Evolutionary conservation across 2,888 invertebrate species (phyloP).

Genomic region (Protophormia terraenovae): DNA sequence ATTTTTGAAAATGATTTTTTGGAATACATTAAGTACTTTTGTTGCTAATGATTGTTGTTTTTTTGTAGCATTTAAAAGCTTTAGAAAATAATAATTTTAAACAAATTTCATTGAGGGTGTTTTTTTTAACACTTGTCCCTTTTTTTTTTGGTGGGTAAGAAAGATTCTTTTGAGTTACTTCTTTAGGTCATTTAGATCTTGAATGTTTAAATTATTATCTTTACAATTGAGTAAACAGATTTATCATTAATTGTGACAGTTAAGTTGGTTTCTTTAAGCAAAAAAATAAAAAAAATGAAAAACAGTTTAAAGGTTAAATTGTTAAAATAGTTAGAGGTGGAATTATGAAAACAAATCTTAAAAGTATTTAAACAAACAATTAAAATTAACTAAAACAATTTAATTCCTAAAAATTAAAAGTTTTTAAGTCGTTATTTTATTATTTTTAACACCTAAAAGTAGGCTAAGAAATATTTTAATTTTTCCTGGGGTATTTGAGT

Average conservation of each 20-base stretch:
- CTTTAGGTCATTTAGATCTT: background rate
- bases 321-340: background rate
- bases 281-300: conserved; percentile 11
- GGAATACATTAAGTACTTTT: conserved; percentile 48
- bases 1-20: conserved; percentile 38
- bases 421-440: no score
- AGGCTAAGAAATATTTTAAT: no score
- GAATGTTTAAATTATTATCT: conserved; percentile 50
- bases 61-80: conserved; percentile 3
- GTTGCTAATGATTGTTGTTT: background rate
- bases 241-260: conserved; percentile 63
- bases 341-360: background rate
- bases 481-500: no score
- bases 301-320: conserved; percentile 22
- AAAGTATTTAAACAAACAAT: no score
- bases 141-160: background rate
- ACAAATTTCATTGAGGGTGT: conserved; percentile 19
- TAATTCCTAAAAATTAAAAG: no score
- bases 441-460: no score
- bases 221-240: conserved; percentile 66
- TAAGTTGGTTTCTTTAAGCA: conserved; percentile 18
- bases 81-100: background rate
- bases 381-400: no score
- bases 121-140: conserved; percentile 50
- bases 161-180: no score